Conservation (phyloP, 2,113 vertebrate genomes). For the Uria aalge region DNA sequence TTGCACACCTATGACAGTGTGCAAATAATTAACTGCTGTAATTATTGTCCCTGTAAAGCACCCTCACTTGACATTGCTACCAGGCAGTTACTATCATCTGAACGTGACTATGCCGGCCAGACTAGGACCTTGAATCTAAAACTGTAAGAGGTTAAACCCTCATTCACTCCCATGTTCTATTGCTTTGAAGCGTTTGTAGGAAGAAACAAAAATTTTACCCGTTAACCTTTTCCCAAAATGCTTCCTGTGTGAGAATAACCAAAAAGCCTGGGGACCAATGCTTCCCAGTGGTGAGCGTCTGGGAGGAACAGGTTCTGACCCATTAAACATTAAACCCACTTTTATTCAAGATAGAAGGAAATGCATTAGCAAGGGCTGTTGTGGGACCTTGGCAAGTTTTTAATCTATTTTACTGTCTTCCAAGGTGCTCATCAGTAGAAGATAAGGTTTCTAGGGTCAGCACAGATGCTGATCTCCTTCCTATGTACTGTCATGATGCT, state of each 20-base stretch:
- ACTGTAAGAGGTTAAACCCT: neutral
- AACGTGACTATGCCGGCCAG: neutral
- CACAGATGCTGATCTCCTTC: neutral
- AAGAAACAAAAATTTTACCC: neutral
- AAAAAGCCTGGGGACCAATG: neutral
- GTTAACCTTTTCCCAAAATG: neutral
- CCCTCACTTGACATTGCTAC: conserved; percentile 3
- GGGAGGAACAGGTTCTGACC: neutral
- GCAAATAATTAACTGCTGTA: conserved; percentile 45
- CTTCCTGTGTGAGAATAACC: neutral
- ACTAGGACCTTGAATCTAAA: neutral
- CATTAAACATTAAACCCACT: neutral
- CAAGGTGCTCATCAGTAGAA: neutral
- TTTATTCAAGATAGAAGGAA: neutral
- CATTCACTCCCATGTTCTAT: neutral
- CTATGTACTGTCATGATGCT: neutral
- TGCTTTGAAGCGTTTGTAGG: neutral
- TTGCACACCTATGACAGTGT: conserved; percentile 2
- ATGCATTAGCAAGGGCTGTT: neutral
- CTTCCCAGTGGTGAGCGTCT: neutral
- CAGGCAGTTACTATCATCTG: neutral
- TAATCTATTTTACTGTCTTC: neutral
- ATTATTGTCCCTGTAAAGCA: neutral
- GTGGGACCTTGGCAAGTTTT: neutral
- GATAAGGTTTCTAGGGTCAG: neutral